Evolutionary conservation across 2,113 vertebrate genomes (phyloP), one percentile per base, ranked within the genome.

Genomic region (Suricata suricatta): DNA sequence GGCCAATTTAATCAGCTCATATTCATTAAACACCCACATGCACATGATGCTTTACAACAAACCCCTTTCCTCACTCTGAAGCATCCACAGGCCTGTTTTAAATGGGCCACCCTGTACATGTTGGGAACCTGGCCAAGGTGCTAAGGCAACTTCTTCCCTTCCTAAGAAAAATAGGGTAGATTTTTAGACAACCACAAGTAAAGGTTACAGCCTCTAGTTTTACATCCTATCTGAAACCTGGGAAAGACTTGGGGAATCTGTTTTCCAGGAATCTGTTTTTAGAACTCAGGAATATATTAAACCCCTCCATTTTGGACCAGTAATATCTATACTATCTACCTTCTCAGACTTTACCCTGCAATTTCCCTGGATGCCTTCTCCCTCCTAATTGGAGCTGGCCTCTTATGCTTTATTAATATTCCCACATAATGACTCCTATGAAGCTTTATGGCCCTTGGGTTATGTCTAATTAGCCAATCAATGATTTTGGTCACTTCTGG

Each of bases 21-120:
- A 93, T 97, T 98, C 97, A 98, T 98, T 98, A 98, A 98, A 98
- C 96, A 98, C 98, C 98, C 97, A 98, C 97, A 97, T 93, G 88
- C 95, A 98, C 95, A 96, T 35, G 97, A 97, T 13, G 5, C 96
- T 98, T 97, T 96, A 96, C 97, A 97, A 92, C 92, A 95, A 88
- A 84, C 96, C 93, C 97, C 88, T 91, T 96, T 94, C 90, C 94
- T 97, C 82, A 79, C 66, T 50, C 94, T 63, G 97, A 97, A 97
- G 97, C 97, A 97, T 96, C 97, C 95, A 96, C 41, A 82, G 92
- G 95, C 97, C 81, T 96, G 66, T 96, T 97, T 98, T 95, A 97
- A 98, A 97, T 1, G 41, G 98, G 97, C 97, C 98, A 98, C 98
- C 97, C 98, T 97, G 98, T 93, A 94, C 98, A 97, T 17, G 94